These are phyloP conservation scores for Nephrocerus scutellatus DNA, from an alignment of 2,888 invertebrate genomes.

Conservation along the genomic window DNA sequence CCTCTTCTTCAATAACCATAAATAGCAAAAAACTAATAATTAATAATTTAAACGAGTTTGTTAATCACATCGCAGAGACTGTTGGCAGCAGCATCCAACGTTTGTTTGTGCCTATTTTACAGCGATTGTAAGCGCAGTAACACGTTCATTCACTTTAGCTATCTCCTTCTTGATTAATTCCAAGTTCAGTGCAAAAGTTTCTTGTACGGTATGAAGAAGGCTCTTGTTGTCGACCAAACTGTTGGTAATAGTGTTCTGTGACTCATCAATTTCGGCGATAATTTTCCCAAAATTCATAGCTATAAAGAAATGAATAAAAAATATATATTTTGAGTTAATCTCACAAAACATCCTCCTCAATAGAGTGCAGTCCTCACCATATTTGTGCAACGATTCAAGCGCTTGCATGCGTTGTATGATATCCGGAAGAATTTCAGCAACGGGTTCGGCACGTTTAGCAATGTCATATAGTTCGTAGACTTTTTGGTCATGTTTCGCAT, in stretches of 20 bases:
- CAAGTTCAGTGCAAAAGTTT: conserved; percentile 71
- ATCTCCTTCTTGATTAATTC: conserved; percentile 72
- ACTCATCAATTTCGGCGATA: conserved; percentile 69
- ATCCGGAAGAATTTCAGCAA: conserved; percentile 68
- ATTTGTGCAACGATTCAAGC: conserved; percentile 79
- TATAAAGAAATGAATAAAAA: conserved; percentile 45
- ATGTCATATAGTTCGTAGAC: conserved; percentile 71
- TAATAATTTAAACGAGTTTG: too few relatives aligned
- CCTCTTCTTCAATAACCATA: too few relatives aligned
- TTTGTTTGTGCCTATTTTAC: background rate
- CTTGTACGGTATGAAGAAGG: conserved; percentile 69
- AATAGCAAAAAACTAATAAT: too few relatives aligned
- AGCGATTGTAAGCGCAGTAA: conserved; percentile 51
- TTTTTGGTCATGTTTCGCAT: conserved; percentile 61
- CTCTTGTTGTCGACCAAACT: conserved; percentile 73
- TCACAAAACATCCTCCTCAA: background rate
- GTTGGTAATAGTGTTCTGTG: conserved; percentile 64
- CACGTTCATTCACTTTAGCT: conserved; percentile 64
- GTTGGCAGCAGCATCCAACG: too few relatives aligned
- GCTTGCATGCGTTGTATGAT: conserved; percentile 80
- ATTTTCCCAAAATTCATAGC: conserved; percentile 83
- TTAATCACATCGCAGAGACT: too few relatives aligned
- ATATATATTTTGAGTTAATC: background rate
- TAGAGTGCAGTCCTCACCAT: conserved; percentile 56
- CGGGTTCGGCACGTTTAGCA: conserved; percentile 76